Evolutionary conservation across 2,797 vertebrate species (phyloP), one percentile per base, ranked within the genome.

Genomic region (Gorsachius magnificus): DNA sequence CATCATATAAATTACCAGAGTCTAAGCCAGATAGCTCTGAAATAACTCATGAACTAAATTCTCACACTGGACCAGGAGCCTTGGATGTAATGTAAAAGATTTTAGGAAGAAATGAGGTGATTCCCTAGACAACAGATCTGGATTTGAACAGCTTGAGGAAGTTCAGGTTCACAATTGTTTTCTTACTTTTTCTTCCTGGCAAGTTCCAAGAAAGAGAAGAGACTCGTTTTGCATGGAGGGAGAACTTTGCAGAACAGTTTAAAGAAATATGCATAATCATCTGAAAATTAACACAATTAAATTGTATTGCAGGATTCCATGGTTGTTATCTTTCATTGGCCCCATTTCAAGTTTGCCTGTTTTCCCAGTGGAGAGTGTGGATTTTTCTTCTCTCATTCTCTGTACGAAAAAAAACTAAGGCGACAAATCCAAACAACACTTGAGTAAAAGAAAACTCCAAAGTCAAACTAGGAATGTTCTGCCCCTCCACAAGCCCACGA

Each of bases 281-380:
- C 77, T 68, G 48, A 81, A 93, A 95, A 93, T 66, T 87, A 87
- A 70, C 53, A 77, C 63, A 90, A 66, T 83, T 79, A 79, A 93
- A 46, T 70, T 91, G 45, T 46, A 70, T 48, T 84, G n/a, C 65
- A 90, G 77, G 33, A 41, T 94, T 95, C 83, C 77, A 33, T 21
- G 87, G 69, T 58, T 91, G 56, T 92, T 96, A 90, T 96, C 85
- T 92, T 82, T 58, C 64, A 64, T 48, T 94, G 90, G 96, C 80
- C 36, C 21, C 24, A 43, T 79, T 95, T 93, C 91, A 90, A 71
- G 38, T 16, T 94, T 93, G 41, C n/a, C 26, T 7, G 25, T 72
- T 94, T 84, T 93, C 95, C 85, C 91, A 89, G 48, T 46, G 41
- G 80, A 82, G 16, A 87, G 20, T 36, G 35, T 84, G 36, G 0